phyloP scores from a whole-genome alignment of 2,888 invertebrate species.

The Rhamnusium bicolor region DNA sequence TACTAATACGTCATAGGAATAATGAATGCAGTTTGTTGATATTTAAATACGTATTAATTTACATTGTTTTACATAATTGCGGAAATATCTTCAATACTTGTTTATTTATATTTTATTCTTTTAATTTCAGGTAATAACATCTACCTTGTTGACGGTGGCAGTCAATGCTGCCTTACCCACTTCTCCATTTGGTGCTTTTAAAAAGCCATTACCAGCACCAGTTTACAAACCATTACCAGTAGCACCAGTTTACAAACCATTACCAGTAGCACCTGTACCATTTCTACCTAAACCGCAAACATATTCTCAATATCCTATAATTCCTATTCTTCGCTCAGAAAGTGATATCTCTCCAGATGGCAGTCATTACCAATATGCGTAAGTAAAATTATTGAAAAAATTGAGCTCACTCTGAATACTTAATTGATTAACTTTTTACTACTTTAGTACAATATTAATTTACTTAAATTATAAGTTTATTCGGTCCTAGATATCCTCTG shows the following conservation, averaged over 20 bases:
- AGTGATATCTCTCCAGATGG: slow-evolving; percentile 9
- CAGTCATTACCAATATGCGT: slow-evolving; percentile 1
- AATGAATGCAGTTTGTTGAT: not conserved
- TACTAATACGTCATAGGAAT: no score
- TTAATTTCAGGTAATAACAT: not conserved
- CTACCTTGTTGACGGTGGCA: not conserved
- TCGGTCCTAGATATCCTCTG: no score
- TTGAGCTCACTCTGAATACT: no score
- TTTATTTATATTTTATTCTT: not conserved
- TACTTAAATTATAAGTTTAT: no score
- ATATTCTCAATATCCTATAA: not conserved
- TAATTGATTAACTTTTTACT: no score
- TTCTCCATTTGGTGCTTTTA: not conserved
- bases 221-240: not conserved
- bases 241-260: not conserved
- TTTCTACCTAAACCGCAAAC: not conserved
- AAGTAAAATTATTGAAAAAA: slow-evolving; percentile 17
- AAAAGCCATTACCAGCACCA: not conserved
- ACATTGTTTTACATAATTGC: not conserved
- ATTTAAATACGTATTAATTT: not conserved
- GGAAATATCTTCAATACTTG: not conserved
- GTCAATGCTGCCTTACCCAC: not conserved
- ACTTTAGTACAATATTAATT: no score
- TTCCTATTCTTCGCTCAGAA: not conserved
- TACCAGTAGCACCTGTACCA: no score